phyloP scores from a whole-genome alignment of 2,888 invertebrate genomes.

The Amitus sp. region DNA sequence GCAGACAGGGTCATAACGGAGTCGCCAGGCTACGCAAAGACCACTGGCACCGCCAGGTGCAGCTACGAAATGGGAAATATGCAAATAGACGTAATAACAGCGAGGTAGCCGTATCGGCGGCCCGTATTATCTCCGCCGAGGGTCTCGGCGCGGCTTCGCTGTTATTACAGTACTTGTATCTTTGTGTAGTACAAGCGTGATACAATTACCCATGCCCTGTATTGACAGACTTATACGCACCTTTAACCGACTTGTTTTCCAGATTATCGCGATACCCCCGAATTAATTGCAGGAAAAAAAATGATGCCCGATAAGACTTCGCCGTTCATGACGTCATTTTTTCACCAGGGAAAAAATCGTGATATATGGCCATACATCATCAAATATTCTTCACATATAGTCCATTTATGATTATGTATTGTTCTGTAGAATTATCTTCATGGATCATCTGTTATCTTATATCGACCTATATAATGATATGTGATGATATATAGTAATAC shows the following conservation, averaged over 20 bases:
- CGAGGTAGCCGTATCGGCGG: slow-evolving; percentile 12
- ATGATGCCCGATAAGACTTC: neutral
- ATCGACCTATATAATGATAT: no score
- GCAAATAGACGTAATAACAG: slow-evolving; percentile 27
- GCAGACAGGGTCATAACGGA: slow-evolving; percentile 8
- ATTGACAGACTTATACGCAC: slow-evolving; percentile 9
- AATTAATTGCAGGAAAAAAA: neutral
- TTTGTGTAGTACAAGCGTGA: slow-evolving; percentile 12
- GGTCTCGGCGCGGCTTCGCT: slow-evolving; percentile 7
- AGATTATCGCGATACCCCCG: slow-evolving; percentile 4
- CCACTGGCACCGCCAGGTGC: slow-evolving; percentile 14
- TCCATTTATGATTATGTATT: no score
- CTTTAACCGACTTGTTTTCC: neutral
- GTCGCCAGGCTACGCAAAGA: slow-evolving; percentile 5
- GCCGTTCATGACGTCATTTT: no score
- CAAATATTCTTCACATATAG: no score
- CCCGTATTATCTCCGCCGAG: slow-evolving; percentile 13
- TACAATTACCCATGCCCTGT: slow-evolving; percentile 8
- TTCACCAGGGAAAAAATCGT: no score
- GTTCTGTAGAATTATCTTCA: no score
- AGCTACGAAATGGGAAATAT: slow-evolving; percentile 22
- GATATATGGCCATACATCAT: no score
- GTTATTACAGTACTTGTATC: slow-evolving; percentile 4
- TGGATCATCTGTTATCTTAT: no score
- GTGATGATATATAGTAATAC: no score